Evolutionary conservation across 2,888 invertebrate genomes (phyloP), one percentile per base, ranked within the genome.

Genomic region (Ormyrus labotus): DNA sequence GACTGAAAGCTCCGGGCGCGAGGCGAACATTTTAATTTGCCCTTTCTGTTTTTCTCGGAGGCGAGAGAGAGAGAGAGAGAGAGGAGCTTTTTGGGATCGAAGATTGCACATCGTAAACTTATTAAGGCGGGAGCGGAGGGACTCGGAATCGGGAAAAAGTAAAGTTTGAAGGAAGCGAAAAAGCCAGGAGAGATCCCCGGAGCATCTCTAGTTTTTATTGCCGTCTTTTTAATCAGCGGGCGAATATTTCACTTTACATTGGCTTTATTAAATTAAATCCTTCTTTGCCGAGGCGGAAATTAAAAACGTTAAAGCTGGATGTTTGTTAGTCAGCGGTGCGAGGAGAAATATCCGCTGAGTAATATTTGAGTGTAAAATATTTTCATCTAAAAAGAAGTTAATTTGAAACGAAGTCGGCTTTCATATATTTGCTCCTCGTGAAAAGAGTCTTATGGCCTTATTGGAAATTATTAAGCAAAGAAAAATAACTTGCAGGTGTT

Each of bases 51-150:
- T 65, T 58, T 57, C 48, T 53, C 58, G 6, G 11, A 19, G 45
- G 45, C n/a, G 45, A 19, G 19, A 19, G 19, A 2, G 19, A 19
- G 19, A 19, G 19, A 19, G 19, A 19, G 19, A 19, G 19, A 19
- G 19, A 19, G 10, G 65, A 47, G 10, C 19, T 65, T 34, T 48
- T 19, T 34, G 57, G 63, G 5, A 48, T 53, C 11, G 47, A 63
- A 34, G 53, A 34, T 34, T 63, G 65, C 48, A 50, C 50, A 65
- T 74, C 51, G 65, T 50, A 74, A 74, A 74, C 50, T 74, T 48
- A 74, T 74, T 74, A 74, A 53, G 13, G 47, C 6, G 13, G 72
- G 48, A 55, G 72, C 64, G 64, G 55, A 7, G 13, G 19, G 10
- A 58, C 7, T 6, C 11, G 60, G 34, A 47, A 53, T 6, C 11